Percentiles rank a stretch among this genome's conserved stretches.
phyloP scores from a whole-genome alignment of 2,113 vertebrate species.

The Hippocampus barbouri region DNA sequence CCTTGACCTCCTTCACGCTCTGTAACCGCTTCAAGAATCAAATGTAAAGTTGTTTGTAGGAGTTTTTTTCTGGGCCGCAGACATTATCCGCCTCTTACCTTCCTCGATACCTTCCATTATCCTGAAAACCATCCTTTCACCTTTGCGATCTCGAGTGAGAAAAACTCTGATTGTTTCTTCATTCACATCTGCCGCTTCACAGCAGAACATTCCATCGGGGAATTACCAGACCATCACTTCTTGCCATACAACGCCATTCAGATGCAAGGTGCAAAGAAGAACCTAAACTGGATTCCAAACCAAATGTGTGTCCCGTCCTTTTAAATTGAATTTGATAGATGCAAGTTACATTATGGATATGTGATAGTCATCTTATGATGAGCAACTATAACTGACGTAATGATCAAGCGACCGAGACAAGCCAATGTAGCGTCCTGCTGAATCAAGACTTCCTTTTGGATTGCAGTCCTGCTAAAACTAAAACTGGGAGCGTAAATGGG shows the following conservation, averaged over 20 bases:
- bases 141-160: conserved; percentile 15
- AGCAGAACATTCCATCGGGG: conserved; percentile 26
- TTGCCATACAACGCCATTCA: conserved; percentile 11
- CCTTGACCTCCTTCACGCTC: conserved; percentile 16
- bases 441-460: background rate
- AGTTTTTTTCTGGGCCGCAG: conserved; percentile 2
- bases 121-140: conserved; percentile 23
- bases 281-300: background rate
- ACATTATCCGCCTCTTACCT: conserved; percentile 12
- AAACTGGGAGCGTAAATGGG: too few relatives aligned
- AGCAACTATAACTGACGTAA: background rate
- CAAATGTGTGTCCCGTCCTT: background rate
- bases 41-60: conserved; percentile 5
- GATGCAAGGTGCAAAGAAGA: conserved; percentile 1
- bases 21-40: background rate
- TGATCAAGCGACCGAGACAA: background rate
- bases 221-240: conserved; percentile 10
- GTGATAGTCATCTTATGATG: too few relatives aligned
- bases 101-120: conserved; percentile 31
- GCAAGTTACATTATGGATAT: too few relatives aligned
- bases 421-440: background rate
- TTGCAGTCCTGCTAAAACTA: background rate
- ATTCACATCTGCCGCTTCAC: conserved; percentile 41
- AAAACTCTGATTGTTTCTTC: conserved; percentile 26
- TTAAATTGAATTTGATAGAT: too few relatives aligned